These are phyloP conservation scores for Raillietiella orientalis DNA, from an alignment of 2,888 invertebrate species.

Conservation along the genomic window DNA sequence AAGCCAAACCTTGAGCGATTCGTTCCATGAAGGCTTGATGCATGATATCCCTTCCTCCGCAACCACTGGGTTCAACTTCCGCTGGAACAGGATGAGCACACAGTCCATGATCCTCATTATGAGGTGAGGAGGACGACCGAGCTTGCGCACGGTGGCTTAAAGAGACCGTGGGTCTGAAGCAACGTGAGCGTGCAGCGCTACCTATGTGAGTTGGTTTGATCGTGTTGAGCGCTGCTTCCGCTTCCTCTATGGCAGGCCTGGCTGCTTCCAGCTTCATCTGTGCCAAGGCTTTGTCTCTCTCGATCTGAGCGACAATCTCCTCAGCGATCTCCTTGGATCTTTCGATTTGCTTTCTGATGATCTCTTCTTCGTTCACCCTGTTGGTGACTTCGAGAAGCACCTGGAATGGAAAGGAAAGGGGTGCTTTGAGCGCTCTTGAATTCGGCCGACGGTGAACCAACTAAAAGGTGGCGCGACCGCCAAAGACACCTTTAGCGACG, in stretches of 20 bases:
- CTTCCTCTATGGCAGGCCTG: slow-evolving; percentile 77
- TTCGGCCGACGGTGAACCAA: too few relatives aligned
- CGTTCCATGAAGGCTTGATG: slow-evolving; percentile 83
- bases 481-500: too few relatives aligned
- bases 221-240: slow-evolving; percentile 73
- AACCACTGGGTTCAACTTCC: slow-evolving; percentile 45
- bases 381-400: slow-evolving; percentile 56
- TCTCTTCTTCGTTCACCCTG: slow-evolving; percentile 76
- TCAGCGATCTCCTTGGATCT: slow-evolving; percentile 88
- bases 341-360: slow-evolving; percentile 77
- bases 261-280: slow-evolving; percentile 81
- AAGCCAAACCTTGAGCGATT: slow-evolving; percentile 70
- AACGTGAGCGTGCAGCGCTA: too few relatives aligned
- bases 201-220: slow-evolving; percentile 84
- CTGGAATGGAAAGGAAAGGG: slow-evolving; percentile 7
- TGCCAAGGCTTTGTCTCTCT: slow-evolving; percentile 59
- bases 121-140: slow-evolving; percentile 77
- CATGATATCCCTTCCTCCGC: slow-evolving; percentile 40
- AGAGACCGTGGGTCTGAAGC: slow-evolving; percentile 2
- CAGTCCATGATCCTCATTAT: slow-evolving; percentile 96
- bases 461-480: too few relatives aligned
- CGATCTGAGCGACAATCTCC: slow-evolving; percentile 46
- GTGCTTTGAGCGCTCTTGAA: neutral
- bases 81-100: slow-evolving; percentile 66
- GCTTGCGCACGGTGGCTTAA: slow-evolving; percentile 53